These are phyloP conservation scores for Perognathus longimembris DNA, from an alignment of 2,113 vertebrate genomes.

Conservation along the genomic window DNA sequence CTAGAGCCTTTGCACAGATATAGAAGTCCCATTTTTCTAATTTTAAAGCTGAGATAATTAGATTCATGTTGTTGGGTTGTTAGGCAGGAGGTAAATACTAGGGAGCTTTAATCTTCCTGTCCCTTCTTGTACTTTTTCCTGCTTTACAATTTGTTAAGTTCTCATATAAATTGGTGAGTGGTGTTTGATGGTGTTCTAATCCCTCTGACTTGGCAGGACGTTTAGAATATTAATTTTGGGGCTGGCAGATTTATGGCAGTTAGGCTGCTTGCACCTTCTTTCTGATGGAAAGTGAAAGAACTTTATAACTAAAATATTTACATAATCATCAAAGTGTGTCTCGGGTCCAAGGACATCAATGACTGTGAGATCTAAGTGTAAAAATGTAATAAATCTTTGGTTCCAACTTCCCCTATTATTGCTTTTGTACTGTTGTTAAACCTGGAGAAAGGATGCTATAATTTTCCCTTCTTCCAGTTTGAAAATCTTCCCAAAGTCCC, in stretches of 20 bases:
- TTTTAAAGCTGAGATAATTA: slow-evolving; percentile 29
- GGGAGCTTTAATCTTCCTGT: not conserved
- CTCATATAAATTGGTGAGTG: not conserved
- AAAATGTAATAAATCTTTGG: slow-evolving; percentile 15
- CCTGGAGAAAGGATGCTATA: slow-evolving; percentile 10
- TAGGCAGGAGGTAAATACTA: not conserved
- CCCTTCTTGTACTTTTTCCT: slow-evolving; percentile 24
- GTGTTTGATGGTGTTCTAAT: not conserved
- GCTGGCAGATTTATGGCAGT: slow-evolving; percentile 22
- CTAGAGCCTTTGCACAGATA: not conserved
- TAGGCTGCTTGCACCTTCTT: not conserved
- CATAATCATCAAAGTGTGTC: slow-evolving; percentile 44
- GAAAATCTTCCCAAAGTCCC: not conserved
- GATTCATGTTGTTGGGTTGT: not conserved
- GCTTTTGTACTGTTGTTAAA: not conserved
- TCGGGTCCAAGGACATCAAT: slow-evolving; percentile 9
- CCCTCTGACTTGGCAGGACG: not conserved
- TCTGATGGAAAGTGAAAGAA: slow-evolving; percentile 52
- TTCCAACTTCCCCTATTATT: not conserved
- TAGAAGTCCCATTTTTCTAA: not conserved
- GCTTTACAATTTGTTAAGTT: not conserved
- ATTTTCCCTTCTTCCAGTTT: slow-evolving; percentile 20
- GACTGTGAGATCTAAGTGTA: slow-evolving; percentile 21
- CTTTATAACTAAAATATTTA: slow-evolving; percentile 66
- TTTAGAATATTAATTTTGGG: slow-evolving; percentile 31